Base-by-base conservation (phyloP, 2,888 invertebrate species). In the Acleris literana region DNA sequence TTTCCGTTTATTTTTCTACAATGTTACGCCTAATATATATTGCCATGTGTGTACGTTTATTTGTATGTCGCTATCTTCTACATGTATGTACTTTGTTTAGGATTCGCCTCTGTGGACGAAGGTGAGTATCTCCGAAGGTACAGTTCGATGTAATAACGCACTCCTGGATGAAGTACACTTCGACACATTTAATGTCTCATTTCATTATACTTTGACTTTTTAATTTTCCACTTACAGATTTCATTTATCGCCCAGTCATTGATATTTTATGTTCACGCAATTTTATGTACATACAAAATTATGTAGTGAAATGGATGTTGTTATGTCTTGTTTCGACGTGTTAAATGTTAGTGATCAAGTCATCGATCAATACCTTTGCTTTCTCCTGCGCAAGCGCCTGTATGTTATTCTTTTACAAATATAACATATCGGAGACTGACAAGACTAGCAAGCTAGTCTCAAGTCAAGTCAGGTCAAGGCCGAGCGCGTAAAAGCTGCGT, bases 61-160 rank as follows among this genome's bases (percentile, higher is more conserved):
- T 52, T 68, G 48, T 65, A 67, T 64, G 64, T 49, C 49, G 69
- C 61, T 68, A 58, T 39, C 57, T 61, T 64, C 58, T 66, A 61
- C 66, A 68, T 73, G 59, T 74, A 70, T 75, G 71, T 79, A 68
- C 75, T 86, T 83, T 88, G 78, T 90, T 84, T 80, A 92, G 91
- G 84, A 85, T 85, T 80, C 83, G 82, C 80, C 69, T 80, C 88
- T 61, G 78, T 84, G 90, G 90, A 90, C 52, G 91, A 91, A 79
- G 90, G 91, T 92, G 83, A 89, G 91, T 91, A 81, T 76, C 60
- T 71, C 64, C 62, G 44, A 74, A 76, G 74, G 79, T 81, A 78
- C 73, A 72, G 70, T 76, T 80, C 67, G 76, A 78, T 81, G 81
- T 81, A 78, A 62, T 57, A 62, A 56, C 56, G 56, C 66, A 57